Evolutionary conservation across 2,113 vertebrate species (phyloP).

Genomic region (Ictalurus punctatus): DNA sequence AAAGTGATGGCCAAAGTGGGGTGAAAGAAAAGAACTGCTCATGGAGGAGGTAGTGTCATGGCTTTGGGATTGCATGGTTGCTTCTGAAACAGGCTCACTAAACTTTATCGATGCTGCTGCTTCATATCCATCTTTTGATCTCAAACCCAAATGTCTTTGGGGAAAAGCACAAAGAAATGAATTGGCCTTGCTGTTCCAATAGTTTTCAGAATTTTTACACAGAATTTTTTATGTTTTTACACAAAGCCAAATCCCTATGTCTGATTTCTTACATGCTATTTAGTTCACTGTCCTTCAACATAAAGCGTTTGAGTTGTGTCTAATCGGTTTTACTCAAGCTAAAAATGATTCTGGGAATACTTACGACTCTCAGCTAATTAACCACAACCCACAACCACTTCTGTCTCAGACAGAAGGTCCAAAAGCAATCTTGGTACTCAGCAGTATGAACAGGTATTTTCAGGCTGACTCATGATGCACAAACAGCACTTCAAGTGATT

Average conservation of each 20-base stretch:
- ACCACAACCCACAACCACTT: not conserved
- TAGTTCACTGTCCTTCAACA: not conserved
- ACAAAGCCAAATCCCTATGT: not conserved
- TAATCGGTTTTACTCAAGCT: not conserved
- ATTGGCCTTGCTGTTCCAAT: too few species aligned
- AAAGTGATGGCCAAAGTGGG: too few species aligned
- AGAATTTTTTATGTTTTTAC: not conserved
- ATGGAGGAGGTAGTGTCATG: too few species aligned
- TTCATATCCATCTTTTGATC: too few species aligned
- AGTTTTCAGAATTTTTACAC: too few species aligned
- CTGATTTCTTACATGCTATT: not conserved
- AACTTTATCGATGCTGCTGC: too few species aligned
- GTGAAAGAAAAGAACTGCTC: too few species aligned
- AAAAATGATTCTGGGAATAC: not conserved
- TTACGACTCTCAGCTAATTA: not conserved
- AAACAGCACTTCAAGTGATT: not conserved
- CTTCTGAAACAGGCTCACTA: too few species aligned
- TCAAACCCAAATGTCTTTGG: too few species aligned
- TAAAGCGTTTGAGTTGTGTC: not conserved
- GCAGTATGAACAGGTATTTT: not conserved
- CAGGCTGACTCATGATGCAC: conserved; percentile 1
- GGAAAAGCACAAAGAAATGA: too few species aligned
- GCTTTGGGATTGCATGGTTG: too few species aligned
- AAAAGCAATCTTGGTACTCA: not conserved
- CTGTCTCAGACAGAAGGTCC: not conserved